Evolutionary conservation across 2,888 invertebrate genomes (phyloP).

Genomic region (Tinea pellionella): DNA sequence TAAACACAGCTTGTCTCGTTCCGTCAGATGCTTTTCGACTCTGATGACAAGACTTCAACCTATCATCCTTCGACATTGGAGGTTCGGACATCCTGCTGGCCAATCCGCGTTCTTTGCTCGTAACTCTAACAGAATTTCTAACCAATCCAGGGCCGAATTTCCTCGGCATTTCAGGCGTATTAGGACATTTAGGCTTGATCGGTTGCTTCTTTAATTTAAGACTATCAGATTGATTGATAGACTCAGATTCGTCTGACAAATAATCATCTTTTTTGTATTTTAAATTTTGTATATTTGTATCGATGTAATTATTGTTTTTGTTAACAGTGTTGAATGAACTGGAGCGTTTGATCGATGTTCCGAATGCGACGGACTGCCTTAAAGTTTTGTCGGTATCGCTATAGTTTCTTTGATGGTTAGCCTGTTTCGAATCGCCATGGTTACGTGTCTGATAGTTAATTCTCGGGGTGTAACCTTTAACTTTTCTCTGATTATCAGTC

Average conservation of each 20-base stretch:
- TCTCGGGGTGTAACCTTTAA: conserved; percentile 25
- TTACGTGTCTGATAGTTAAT: conserved; percentile 52
- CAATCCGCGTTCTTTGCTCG: conserved; percentile 56
- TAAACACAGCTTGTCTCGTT: conserved; percentile 46
- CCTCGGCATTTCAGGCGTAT: conserved; percentile 72
- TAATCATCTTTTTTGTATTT: conserved; percentile 39
- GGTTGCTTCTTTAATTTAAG: conserved; percentile 72
- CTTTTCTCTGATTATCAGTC: not conserved
- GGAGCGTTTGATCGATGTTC: conserved; percentile 71
- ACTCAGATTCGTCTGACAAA: conserved; percentile 56
- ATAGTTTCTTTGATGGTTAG: conserved; percentile 32
- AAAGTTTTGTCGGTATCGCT: conserved; percentile 37
- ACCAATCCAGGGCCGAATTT: conserved; percentile 67
- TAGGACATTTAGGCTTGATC: conserved; percentile 66
- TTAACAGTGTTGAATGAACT: conserved; percentile 73
- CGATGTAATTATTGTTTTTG: conserved; percentile 52
- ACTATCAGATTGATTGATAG: conserved; percentile 51
- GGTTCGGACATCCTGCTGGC: conserved; percentile 74
- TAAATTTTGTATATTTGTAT: conserved; percentile 30
- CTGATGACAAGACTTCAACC: conserved; percentile 47
- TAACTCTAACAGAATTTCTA: conserved; percentile 48
- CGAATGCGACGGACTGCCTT: conserved; percentile 34
- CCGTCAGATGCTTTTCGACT: conserved; percentile 54
- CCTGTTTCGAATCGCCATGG: conserved; percentile 41
- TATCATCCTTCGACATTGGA: conserved; percentile 41